Evolutionary conservation across 53 echinoderm and acorn worm genomes (phyloP).

Genomic region (Glandiceps talaboti): DNA sequence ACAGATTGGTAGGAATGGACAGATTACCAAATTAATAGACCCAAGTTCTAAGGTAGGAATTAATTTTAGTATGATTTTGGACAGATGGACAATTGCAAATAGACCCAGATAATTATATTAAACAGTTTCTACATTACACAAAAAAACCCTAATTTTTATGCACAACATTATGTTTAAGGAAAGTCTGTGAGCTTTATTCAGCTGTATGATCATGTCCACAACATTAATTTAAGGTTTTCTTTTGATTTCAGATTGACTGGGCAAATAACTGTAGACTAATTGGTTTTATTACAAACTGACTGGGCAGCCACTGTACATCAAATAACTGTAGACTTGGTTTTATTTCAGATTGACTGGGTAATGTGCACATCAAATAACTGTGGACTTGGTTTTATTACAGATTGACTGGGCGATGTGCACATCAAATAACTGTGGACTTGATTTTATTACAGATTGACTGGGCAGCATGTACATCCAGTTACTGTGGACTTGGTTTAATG

Average conservation of each 20-base stretch:
- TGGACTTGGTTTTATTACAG: neutral
- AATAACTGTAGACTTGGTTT: neutral
- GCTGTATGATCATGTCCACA: too few species aligned
- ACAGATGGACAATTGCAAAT: too few species aligned
- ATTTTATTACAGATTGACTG: neutral
- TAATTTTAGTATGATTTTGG: too few species aligned
- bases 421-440: neutral
- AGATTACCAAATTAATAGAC: neutral
- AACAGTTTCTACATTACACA: too few species aligned
- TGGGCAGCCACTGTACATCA: neutral
- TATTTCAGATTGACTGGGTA: neutral
- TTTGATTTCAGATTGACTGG: too few species aligned
- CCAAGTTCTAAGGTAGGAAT: neutral
- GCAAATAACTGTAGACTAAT: too few species aligned
- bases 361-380: neutral
- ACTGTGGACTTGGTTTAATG: neutral
- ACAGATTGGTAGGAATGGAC: neutral
- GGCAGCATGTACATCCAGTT: neutral
- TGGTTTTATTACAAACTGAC: too few species aligned
- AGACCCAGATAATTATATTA: too few species aligned
- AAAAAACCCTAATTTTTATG: too few species aligned
- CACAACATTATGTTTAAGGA: too few species aligned
- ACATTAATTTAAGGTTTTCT: too few species aligned
- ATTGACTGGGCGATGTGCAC: neutral
- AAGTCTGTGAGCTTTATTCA: too few species aligned